Conservation (phyloP, 2,113 vertebrate species). For the Rhinichthys klamathensis region DNA sequence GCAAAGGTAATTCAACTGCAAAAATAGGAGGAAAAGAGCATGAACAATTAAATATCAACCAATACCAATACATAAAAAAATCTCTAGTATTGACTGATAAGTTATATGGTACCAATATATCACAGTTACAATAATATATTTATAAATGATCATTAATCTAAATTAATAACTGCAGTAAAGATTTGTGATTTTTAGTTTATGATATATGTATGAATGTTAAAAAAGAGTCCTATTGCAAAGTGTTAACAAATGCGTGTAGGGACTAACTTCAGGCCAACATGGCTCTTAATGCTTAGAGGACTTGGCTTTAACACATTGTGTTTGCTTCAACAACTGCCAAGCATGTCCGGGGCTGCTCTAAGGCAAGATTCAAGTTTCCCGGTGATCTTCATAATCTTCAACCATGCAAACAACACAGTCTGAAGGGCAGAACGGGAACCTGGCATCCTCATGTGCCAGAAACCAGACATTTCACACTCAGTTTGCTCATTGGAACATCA, state of each 20-base stretch:
- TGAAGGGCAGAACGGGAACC: neutral
- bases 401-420: conserved; percentile 30
- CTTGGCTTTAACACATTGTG: conserved; percentile 3
- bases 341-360: neutral
- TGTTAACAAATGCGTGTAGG: neutral
- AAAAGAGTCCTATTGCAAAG: neutral
- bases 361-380: neutral
- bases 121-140: neutral
- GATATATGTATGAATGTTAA: neutral
- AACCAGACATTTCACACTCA: neutral
- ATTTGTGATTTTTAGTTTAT: neutral
- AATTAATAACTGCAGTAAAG: neutral
- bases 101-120: neutral
- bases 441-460: neutral
- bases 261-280: neutral
- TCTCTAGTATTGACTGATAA: neutral
- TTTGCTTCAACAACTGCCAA: neutral
- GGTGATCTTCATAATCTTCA: conserved; percentile 21
- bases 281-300: neutral
- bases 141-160: neutral
- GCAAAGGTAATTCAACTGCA: too few species aligned
- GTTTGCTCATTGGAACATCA: conserved; percentile 22
- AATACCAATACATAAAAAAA: too few species aligned
- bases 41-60: too few species aligned
- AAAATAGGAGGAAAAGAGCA: too few species aligned